Conservation (phyloP, 2,797 vertebrate genomes). For the Enteromius treurensis region DNA sequence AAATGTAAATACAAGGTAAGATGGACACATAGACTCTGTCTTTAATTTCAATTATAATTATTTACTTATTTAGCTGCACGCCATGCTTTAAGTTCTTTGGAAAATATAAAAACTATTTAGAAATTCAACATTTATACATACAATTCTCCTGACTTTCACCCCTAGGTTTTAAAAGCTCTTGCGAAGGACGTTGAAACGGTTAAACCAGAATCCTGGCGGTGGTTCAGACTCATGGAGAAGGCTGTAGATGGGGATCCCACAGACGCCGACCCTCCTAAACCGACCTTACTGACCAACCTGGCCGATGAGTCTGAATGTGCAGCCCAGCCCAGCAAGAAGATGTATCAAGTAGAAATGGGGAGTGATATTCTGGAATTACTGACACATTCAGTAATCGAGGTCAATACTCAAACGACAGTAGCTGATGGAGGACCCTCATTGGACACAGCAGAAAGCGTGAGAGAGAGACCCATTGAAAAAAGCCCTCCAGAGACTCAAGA, state of each 20-base stretch:
- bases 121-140: background rate
- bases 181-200: slow-evolving; percentile 32
- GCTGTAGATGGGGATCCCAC: slow-evolving; percentile 72
- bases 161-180: slow-evolving; percentile 43
- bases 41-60: background rate
- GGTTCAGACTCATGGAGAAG: slow-evolving; percentile 79
- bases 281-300: slow-evolving; percentile 39
- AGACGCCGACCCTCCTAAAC: slow-evolving; percentile 31
- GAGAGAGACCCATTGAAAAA: slow-evolving; percentile 36
- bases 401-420: slow-evolving; percentile 54
- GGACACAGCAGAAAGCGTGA: background rate
- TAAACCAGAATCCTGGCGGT: slow-evolving; percentile 70
- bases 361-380: slow-evolving; percentile 78
- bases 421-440: slow-evolving; percentile 69
- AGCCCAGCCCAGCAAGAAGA: slow-evolving; percentile 56
- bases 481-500: slow-evolving; percentile 36
- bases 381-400: slow-evolving; percentile 45
- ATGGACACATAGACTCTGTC: background rate
- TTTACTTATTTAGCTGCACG: background rate
- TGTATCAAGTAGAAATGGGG: slow-evolving; percentile 59
- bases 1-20: slow-evolving; percentile 47
- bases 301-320: slow-evolving; percentile 42
- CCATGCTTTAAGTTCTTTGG: background rate
- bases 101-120: background rate
- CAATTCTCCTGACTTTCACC: background rate